A percentile compares a stretch with the other conserved stretches of the same genome.
Conservation (phyloP, 2,888 invertebrate genomes). For the Volucella bombylans region DNA sequence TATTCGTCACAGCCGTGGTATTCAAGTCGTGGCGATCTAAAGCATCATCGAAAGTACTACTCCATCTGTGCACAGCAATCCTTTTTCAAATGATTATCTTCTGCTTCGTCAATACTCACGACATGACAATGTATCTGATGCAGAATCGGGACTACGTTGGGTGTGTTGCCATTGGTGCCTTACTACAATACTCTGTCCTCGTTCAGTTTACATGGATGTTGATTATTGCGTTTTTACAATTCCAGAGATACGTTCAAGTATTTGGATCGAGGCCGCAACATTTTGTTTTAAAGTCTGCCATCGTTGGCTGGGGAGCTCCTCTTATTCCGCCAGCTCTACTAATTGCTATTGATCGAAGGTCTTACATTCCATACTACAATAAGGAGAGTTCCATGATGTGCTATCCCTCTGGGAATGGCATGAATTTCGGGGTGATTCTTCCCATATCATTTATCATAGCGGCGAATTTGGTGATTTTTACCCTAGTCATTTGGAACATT, state of each 20-base stretch:
- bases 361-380: slow-evolving; percentile 82
- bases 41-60: slow-evolving; percentile 86
- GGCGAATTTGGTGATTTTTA: slow-evolving; percentile 84
- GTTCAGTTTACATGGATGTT: slow-evolving; percentile 89
- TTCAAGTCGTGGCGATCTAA: slow-evolving; percentile 86
- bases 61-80: slow-evolving; percentile 86
- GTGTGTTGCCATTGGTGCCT: slow-evolving; percentile 85
- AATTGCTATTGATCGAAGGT: slow-evolving; percentile 82
- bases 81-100: slow-evolving; percentile 84
- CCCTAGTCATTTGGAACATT: slow-evolving; percentile 83
- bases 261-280: slow-evolving; percentile 85
- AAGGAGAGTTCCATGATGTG: slow-evolving; percentile 82
- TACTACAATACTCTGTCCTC: slow-evolving; percentile 87
- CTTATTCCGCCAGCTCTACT: slow-evolving; percentile 84
- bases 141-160: slow-evolving; percentile 76
- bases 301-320: slow-evolving; percentile 87
- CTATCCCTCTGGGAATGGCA: slow-evolving; percentile 84
- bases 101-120: slow-evolving; percentile 78
- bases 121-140: slow-evolving; percentile 76
- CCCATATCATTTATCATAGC: slow-evolving; percentile 84
- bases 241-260: slow-evolving; percentile 87
- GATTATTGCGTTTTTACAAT: slow-evolving; percentile 87
- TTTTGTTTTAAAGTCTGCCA: slow-evolving; percentile 86
- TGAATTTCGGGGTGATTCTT: slow-evolving; percentile 83
- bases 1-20: slow-evolving; percentile 85